Evolutionary conservation across 2,797 vertebrate genomes (phyloP), one percentile per base, ranked within the genome.

Genomic region (Enteromius argenteus): DNA sequence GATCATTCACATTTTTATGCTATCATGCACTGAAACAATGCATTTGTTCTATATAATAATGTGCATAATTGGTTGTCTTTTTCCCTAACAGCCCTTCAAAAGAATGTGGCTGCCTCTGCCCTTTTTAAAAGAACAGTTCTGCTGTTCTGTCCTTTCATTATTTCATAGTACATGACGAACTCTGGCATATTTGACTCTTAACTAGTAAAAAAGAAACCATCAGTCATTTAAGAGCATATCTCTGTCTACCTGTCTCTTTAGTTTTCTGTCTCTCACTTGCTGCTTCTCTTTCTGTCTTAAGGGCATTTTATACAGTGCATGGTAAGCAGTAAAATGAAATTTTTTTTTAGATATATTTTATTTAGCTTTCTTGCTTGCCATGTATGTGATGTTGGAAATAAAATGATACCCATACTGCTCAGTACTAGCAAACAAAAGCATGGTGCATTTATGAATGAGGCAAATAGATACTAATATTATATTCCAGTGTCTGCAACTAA

Each of bases 271-370:
- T 44, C 10, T 35, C 10, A 53, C 46, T 68, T 82, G 85, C 85
- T 83, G 86, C 85, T 68, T 89, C 87, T 81, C 80, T 88, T 51
- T 74, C 39, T 83, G 62, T 32, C 35, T 83, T 73, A 69, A 53
- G 11, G 64, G 21, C 42, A 67, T 53, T 69, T 66, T 35, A 49
- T 9, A 53, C 30, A 32, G 58, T 79, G 8, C 17, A 30, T 79
- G 19, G 2, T 49, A 27, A 37, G 32, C 37, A 35, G 19, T 75
- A 56, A 23, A 37, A 5, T 5, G 5, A 37, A 37, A 37, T 19
- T 4, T 2, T 72, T 69, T 23, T 32, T 17, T 72, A 9, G 0
- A 9, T 8, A 35, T 35, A 53, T 35, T 14, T 60, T n/a, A 42
- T 60, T 30, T 32, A 15, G 39, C 6, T n/a, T 27, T 21, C 21